These are phyloP conservation scores for Dasysyrphus albostriatus DNA, from an alignment of 2,888 invertebrate genomes.

Conservation along the genomic window DNA sequence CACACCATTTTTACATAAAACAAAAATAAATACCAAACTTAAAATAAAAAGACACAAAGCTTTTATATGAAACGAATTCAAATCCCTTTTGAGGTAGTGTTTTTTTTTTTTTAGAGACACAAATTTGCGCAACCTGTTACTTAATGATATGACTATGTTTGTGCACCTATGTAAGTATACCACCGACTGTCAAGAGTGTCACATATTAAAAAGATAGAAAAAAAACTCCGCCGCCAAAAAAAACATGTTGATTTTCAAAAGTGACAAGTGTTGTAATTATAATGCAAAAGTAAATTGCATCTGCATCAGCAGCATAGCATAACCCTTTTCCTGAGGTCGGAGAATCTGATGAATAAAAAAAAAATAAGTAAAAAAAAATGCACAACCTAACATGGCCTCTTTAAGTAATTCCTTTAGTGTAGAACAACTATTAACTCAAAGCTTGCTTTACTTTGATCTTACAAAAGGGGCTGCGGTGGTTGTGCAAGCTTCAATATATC, in stretches of 20 bases:
- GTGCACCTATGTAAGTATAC: too few species aligned
- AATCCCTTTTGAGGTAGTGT: conserved; percentile 4
- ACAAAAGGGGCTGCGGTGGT: conserved; percentile 29
- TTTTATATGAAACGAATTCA: not conserved
- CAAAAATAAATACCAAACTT: not conserved
- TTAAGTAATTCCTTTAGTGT: conserved; percentile 25
- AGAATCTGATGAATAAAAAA: conserved; percentile 6
- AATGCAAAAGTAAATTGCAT: conserved; percentile 28
- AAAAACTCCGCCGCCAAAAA: conserved; percentile 8
- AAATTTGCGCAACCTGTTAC: conserved; percentile 22
- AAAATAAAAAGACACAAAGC: conserved; percentile 1
- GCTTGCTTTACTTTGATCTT: conserved; percentile 19
- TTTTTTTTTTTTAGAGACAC: not conserved
- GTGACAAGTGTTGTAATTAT: conserved; percentile 30
- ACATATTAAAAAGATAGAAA: not conserved
- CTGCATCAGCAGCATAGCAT: not conserved
- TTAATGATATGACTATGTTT: not conserved
- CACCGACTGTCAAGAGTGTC: not conserved
- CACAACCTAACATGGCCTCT: conserved; percentile 37
- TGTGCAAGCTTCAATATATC: conserved; percentile 54
- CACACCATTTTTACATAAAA: not conserved
- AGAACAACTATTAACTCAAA: conserved; percentile 14
- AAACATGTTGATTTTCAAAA: not conserved
- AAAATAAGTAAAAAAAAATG: not conserved
- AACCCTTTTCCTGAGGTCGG: not conserved